phyloP scores from a whole-genome alignment of 2,888 invertebrate genomes.

The Peribatodes rhomboidaria region DNA sequence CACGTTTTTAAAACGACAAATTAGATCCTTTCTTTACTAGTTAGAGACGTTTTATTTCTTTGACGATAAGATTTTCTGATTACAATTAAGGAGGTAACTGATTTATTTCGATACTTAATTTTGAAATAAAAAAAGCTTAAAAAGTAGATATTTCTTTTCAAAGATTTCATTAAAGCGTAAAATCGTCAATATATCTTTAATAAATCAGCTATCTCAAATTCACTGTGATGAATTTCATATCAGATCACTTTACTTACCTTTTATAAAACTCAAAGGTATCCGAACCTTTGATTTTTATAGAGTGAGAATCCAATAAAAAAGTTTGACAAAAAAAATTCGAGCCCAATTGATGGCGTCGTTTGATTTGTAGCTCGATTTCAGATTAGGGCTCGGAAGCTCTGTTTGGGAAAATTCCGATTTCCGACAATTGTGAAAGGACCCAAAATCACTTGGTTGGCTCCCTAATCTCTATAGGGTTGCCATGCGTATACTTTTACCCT shows the following conservation, averaged over 20 bases:
- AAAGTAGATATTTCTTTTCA: no score
- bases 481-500: neutral
- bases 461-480: conserved; percentile 24
- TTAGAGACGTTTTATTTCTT: no score
- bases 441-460: conserved; percentile 68
- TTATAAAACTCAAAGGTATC: neutral
- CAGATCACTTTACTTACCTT: neutral
- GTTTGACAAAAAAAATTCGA: conserved; percentile 54
- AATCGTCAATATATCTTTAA: no score
- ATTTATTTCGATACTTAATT: no score
- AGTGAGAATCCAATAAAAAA: conserved; percentile 40
- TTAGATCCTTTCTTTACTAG: no score
- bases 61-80: no score
- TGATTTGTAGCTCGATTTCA: conserved; percentile 69
- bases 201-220: no score
- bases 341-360: conserved; percentile 58
- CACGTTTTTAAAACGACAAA: no score
- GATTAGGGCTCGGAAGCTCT: conserved; percentile 67
- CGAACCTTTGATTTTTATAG: conserved; percentile 38
- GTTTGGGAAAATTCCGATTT: conserved; percentile 72
- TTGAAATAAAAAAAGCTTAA: no score
- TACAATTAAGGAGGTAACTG: no score
- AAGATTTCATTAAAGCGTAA: no score
- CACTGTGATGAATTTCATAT: neutral
- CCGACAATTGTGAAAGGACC: conserved; percentile 71